Conservation (phyloP, 2,113 vertebrate species). For the Catharus bicknelli region DNA sequence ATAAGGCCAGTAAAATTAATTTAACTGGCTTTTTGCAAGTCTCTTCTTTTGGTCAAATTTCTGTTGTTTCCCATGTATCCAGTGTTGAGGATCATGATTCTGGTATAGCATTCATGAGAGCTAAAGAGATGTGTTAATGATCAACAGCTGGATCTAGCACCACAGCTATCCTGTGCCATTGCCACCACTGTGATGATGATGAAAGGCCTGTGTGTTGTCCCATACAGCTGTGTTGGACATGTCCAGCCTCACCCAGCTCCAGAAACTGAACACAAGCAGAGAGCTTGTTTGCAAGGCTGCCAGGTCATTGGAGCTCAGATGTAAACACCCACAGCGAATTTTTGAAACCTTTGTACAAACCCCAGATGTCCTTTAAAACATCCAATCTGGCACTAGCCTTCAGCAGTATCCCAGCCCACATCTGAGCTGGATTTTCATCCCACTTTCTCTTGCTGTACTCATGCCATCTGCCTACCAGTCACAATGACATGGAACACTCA, state of each 20-base stretch:
- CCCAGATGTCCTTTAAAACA: not conserved
- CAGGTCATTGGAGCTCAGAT: not conserved
- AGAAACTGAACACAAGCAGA: not conserved
- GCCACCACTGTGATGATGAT: not conserved
- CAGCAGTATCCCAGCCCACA: not conserved
- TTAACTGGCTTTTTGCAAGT: not conserved
- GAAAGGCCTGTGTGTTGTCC: not conserved
- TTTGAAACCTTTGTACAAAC: not conserved
- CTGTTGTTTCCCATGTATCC: not conserved
- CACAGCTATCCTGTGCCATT: not conserved
- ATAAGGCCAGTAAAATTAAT: not conserved
- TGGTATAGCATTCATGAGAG: not conserved
- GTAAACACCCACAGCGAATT: not conserved
- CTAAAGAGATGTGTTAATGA: not conserved
- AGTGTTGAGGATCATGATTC: not conserved
- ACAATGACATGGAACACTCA: not conserved
- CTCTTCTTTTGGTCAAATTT: not conserved
- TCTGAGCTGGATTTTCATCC: not conserved
- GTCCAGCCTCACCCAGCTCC: not conserved
- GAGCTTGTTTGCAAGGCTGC: not conserved
- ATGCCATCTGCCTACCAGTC: conserved; percentile 34
- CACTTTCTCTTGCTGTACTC: not conserved
- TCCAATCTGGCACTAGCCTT: not conserved
- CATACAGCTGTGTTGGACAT: not conserved
- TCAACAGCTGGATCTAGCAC: not conserved